Base-by-base conservation (phyloP, 2,888 invertebrate genomes). In the Drosophila putrida region DNA sequence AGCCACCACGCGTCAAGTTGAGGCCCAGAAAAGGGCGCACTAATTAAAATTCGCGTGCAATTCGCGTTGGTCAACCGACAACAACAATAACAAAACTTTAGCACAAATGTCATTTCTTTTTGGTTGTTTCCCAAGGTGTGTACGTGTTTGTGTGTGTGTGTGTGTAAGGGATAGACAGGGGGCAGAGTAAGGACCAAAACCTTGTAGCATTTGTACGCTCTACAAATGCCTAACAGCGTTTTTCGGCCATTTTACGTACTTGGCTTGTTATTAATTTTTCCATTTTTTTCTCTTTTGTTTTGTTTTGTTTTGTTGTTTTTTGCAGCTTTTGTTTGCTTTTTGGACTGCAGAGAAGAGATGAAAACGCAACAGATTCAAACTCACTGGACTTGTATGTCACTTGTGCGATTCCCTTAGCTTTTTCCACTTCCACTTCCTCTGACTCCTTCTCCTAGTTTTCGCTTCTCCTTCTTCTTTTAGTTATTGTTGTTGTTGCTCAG, bases 41-140 rank as follows among this genome's bases (percentile, higher is more conserved):
- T 89, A 89, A 88, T 89, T 88, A 89, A 88, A 89, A 88, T 88
- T 88, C 86, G 82, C 82, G 80, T 63, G 78, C 89, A 77, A 88
- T 86, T 76, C 80, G 81, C 87, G 89, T 81, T 87, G 89, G 87
- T 86, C 89, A 88, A 81, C 82, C 84, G 11, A 46, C 46, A 61
- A 44, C 61, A 79, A 61, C 43, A 64, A 53, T 53, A 64, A 46
- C 41, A 57, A 68, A 75, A 71, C 78, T 82, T 88, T 85, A 70
- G 80, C 75, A 70, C 82, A 84, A 88, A 84, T 88, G 88, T 74
- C 80, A 78, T 78, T 88, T 87, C 85, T 85, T 83, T 83, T 87
- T 72, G 77, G 55, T 43, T 73, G 41, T 69, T 83, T 59, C 39
- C 25, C 27, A 43, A 63, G 77, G 53, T 44, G 28, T 47, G 15